Evolutionary conservation across 2,797 vertebrate genomes (phyloP).

Genomic region (Sibirionetta formosa): DNA sequence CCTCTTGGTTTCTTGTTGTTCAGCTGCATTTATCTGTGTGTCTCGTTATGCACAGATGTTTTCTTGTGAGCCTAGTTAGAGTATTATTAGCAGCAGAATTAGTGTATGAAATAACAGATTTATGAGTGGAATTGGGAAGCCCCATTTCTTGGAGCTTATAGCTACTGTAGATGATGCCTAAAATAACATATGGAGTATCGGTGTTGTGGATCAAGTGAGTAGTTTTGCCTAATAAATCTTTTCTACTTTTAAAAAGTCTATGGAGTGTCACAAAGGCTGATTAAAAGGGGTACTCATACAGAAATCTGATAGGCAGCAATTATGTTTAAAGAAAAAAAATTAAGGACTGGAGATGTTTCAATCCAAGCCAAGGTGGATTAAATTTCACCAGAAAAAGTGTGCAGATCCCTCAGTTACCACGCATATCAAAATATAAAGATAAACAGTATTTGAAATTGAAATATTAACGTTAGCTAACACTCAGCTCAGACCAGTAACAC

Average conservation of each 20-base stretch:
- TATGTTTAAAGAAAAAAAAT: neutral
- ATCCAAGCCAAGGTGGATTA: neutral
- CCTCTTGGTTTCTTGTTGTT: neutral
- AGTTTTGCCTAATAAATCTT: neutral
- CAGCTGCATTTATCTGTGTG: neutral
- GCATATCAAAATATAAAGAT: neutral
- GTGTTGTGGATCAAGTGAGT: neutral
- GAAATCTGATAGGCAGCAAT: neutral
- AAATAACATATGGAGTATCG: neutral
- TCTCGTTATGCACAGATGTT: neutral
- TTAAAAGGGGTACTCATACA: neutral
- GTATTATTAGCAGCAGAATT: neutral
- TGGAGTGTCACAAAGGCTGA: neutral
- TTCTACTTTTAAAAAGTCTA: neutral
- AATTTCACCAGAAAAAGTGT: neutral
- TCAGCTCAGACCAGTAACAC: neutral
- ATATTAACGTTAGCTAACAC: neutral
- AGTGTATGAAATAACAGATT: neutral
- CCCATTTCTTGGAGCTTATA: neutral
- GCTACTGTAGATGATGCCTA: neutral
- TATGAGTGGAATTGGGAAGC: neutral
- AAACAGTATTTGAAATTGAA: neutral
- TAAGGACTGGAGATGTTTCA: neutral
- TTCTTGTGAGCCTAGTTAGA: neutral
- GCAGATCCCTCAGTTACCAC: neutral